phyloP scores from a whole-genome alignment of 2,888 invertebrate species.

The Hirtodrosophila duncani region DNA sequence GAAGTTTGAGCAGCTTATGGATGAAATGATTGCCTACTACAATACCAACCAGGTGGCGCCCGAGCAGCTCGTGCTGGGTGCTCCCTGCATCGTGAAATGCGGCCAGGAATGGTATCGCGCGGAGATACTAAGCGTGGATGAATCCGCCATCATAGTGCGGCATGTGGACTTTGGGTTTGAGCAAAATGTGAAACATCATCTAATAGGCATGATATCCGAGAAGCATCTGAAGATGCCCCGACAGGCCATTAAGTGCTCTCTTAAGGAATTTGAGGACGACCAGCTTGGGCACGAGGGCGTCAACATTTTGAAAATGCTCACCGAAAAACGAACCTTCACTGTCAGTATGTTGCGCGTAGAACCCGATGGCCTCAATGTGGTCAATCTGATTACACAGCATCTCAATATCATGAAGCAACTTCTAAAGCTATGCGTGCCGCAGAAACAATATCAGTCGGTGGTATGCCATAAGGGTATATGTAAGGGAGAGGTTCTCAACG shows the following conservation, averaged over 20 bases:
- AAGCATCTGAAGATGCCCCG: constrained; percentile 83
- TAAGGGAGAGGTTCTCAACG: constrained; percentile 53
- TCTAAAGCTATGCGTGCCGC: constrained; percentile 78
- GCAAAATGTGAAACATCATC: constrained; percentile 83
- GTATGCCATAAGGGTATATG: constrained; percentile 36
- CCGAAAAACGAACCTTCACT: constrained; percentile 80
- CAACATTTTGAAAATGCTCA: constrained; percentile 82
- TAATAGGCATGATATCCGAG: constrained; percentile 83
- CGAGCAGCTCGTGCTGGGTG: constrained; percentile 80
- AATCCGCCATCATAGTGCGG: constrained; percentile 83
- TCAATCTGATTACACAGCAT: constrained; percentile 76
- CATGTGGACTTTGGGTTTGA: constrained; percentile 98
- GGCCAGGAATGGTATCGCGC: constrained; percentile 94
- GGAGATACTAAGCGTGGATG: constrained; percentile 83
- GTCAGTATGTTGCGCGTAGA: constrained; percentile 77
- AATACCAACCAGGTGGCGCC: constrained; percentile 79
- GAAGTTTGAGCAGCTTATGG: constrained; percentile 84
- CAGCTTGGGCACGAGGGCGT: constrained; percentile 69
- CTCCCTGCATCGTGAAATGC: constrained; percentile 89
- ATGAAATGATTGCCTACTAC: constrained; percentile 82
- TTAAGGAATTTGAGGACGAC: constrained; percentile 81
- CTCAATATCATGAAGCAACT: constrained; percentile 81
- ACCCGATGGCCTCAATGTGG: constrained; percentile 78
- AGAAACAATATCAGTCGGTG: constrained; percentile 72
- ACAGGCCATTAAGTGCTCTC: constrained; percentile 87